Base-by-base conservation (phyloP, 1,140 invertebrate species). In the Papilio xuthus region DNA sequence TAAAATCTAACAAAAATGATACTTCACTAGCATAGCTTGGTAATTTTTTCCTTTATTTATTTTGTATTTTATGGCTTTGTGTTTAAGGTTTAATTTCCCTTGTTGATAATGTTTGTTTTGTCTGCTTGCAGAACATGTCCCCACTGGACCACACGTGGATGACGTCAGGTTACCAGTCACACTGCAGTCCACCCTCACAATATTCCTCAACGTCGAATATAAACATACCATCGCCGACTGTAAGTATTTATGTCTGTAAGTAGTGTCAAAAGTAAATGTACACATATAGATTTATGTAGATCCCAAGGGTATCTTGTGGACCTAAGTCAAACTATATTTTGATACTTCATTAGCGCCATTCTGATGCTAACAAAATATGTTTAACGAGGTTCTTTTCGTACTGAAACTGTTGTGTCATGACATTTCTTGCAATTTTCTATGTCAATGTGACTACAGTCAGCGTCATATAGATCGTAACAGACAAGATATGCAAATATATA, bases 81-180 rank as follows among this genome's bases (percentile, higher is more conserved):
- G 2, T 13, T 71, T 44, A 44, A 26, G 32, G 67, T 70, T 28
- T 20, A 23, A 47, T 26, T 41, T 44, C 7, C 18, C 9, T n/a
- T 41, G 42, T 80, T 44, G 13, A 28, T 20, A 74, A 50, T 18
- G 3, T 50, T 26, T 2, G 18, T 78, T 85, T 74, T 82, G 44
- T 32, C 81, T 84, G 82, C 74, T 92, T 90, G 7, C 92, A 94
- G 92, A 93, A 92, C 75, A 91, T 94, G 89, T 94, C 92, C 0
- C 89, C 92, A 10, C 79, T 96, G 88, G 96, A 97, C 84, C 96
- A 95, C 87, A 95, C 91, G 74, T 94, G 94, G 93, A 94, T 95
- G 78, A 91, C 94, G 79, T 93, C 93, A 77, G 90, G 91, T 78
- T 95, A 95, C 84, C 95, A 95, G 86, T 90, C 94, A 53, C 93